These are phyloP conservation scores for Hemiprocne comata DNA, from an alignment of 2,113 vertebrate genomes.

Conservation along the genomic window DNA sequence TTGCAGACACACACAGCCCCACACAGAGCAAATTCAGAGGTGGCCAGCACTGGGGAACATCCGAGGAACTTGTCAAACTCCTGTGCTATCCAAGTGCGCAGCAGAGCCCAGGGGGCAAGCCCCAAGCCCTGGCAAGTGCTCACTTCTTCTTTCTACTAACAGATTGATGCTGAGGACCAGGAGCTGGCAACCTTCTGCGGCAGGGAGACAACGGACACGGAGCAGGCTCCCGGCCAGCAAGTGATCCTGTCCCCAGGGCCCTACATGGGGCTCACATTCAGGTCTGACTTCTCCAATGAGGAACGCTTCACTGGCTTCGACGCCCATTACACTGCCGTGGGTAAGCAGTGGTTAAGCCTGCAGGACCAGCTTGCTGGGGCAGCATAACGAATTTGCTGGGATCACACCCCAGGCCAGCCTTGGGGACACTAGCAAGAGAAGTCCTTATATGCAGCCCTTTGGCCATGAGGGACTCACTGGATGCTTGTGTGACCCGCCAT, in stretches of 20 bases:
- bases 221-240: slow-evolving; percentile 83
- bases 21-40: background rate
- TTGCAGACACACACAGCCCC: background rate
- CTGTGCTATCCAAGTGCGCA: background rate
- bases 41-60: background rate
- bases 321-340: slow-evolving; percentile 89
- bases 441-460: background rate
- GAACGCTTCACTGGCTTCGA: slow-evolving; percentile 90
- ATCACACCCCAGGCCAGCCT: background rate
- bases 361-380: background rate
- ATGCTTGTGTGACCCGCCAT: background rate
- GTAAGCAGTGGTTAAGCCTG: slow-evolving; percentile 72
- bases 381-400: background rate
- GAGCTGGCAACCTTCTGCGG: slow-evolving; percentile 90
- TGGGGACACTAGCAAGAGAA: background rate
- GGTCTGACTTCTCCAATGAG: slow-evolving; percentile 95
- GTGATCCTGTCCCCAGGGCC: slow-evolving; percentile 81
- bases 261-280: slow-evolving; percentile 84
- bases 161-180: slow-evolving; percentile 88
- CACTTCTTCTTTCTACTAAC: background rate
- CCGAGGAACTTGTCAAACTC: background rate
- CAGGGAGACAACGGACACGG: slow-evolving; percentile 87
- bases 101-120: background rate
- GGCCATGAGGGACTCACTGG: background rate
- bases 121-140: background rate